Base-by-base conservation (phyloP, 2,888 invertebrate species). In the Coelinius sp. region DNA sequence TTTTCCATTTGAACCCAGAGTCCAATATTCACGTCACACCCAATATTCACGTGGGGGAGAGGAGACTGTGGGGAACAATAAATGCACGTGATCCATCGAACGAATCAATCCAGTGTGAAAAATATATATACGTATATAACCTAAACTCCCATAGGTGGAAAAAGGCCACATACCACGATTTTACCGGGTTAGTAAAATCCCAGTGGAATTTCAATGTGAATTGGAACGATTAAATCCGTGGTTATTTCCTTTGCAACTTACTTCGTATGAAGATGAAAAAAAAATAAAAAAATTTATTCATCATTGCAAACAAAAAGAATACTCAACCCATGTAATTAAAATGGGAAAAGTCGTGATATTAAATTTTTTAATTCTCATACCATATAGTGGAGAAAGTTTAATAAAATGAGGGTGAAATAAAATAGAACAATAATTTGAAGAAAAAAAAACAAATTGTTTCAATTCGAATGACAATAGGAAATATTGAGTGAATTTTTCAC, bases 151-250 rank as follows among this genome's bases (percentile, higher is more conserved):
- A 12, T 35, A 35, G 35, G 59, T 25, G 35, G 59, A 59, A 59
- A 59, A 59, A 59, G 53, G 53, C 53, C 53, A 53, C 53, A 53
- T 59, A 35, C 59, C 59, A 35, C 59, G 59, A 35, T 31, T 59
- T 59, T 59, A 59, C 59, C 66, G 64, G 64, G 68, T 46, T n/a
- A 72, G 49, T 64, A 59, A 70, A 70, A 72, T 75, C 75, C 75
- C 69, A 24, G 44, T 69, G 72, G 72, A 71, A 76, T 76, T 72
- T 44, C 70, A 64, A 70, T 35, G 27, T 17, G 31, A 20, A 59
- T 31, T 14, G 59, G 59, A 12, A 17, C 59, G 59, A 59, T 59
- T 59, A 59, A 59, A 59, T 27, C 59, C 35, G 59, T 35, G 59
- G 59, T 59, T n/a, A n/a, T n/a, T 59, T 27, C 31, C 31, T 4